Evolutionary conservation across 2,113 vertebrate genomes (phyloP).

Genomic region (Lathamus discolor): DNA sequence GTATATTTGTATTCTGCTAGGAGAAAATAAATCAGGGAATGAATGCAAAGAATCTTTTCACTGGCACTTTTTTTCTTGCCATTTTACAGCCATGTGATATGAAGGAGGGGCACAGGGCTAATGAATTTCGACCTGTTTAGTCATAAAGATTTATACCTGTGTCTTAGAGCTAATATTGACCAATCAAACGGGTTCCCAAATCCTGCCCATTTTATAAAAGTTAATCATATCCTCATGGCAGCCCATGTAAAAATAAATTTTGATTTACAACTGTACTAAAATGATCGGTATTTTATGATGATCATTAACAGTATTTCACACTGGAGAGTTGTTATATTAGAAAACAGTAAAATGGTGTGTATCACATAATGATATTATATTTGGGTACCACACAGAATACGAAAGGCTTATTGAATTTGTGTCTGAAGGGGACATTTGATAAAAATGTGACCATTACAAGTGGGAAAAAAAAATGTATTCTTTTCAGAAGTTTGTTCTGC

Average conservation of each 20-base stretch:
- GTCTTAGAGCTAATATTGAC: conserved; percentile 26
- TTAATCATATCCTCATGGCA: conserved; percentile 47
- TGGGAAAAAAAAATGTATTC: not conserved
- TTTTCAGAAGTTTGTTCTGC: not conserved
- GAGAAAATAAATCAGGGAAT: not conserved
- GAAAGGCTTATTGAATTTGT: conserved; percentile 27
- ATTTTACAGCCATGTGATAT: not conserved
- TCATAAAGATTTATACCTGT: conserved; percentile 50
- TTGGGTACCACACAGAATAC: not conserved
- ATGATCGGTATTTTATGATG: conserved; percentile 19
- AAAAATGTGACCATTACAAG: not conserved
- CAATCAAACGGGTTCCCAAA: conserved; percentile 38
- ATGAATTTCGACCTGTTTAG: conserved; percentile 49
- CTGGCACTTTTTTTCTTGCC: not conserved
- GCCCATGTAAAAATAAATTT: conserved; percentile 47
- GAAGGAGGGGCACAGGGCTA: not conserved
- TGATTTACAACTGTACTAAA: conserved; percentile 57
- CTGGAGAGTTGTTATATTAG: conserved; percentile 37
- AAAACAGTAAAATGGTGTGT: conserved; percentile 45
- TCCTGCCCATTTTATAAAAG: conserved; percentile 53
- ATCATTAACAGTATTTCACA: conserved; percentile 38
- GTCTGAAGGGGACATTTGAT: conserved; percentile 16
- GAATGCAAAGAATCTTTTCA: not conserved
- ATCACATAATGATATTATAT: not conserved
- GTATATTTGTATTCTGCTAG: not conserved